Percentiles rank a stretch among this genome's conserved stretches.
These are phyloP conservation scores for Drosophila rufa DNA, from an alignment of 1,140 invertebrate genomes.

Conservation along the genomic window DNA sequence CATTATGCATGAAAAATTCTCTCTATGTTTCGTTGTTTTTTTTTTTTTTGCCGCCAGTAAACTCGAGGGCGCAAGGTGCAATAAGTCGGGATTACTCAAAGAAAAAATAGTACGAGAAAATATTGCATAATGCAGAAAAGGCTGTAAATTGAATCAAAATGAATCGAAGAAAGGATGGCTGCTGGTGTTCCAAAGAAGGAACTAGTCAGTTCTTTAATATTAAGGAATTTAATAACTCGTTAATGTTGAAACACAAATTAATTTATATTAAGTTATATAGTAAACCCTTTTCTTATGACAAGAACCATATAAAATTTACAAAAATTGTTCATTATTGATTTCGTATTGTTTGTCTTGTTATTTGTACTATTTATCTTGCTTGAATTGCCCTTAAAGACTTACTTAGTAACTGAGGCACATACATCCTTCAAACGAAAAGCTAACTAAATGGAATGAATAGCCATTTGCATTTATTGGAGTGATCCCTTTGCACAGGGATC, in stretches of 20 bases:
- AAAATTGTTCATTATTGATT: too few species aligned
- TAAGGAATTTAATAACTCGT: background rate
- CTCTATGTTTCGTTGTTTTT: constrained; percentile 11
- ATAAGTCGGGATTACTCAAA: constrained; percentile 43
- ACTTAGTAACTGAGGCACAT: background rate
- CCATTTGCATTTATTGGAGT: constrained; percentile 1
- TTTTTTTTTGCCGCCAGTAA: constrained; percentile 2
- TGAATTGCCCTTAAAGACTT: background rate
- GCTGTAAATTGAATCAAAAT: background rate
- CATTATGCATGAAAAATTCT: constrained; percentile 52
- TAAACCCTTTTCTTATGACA: too few species aligned
- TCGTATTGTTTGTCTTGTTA: too few species aligned
- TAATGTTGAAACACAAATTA: too few species aligned
- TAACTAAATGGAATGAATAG: constrained; percentile 1
- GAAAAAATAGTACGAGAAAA: constrained; percentile 3
- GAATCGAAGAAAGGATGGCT: background rate
- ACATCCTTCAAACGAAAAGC: background rate
- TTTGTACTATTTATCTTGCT: too few species aligned
- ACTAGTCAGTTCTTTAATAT: background rate
- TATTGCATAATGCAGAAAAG: background rate
- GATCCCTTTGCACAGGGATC: constrained; percentile 9
- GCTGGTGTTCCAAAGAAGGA: too few species aligned
- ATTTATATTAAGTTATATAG: too few species aligned
- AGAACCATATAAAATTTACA: too few species aligned
- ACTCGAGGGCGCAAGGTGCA: constrained; percentile 24